These are phyloP conservation scores for Leptarthrus brevirostris DNA, from an alignment of 2,888 invertebrate species.

Conservation along the genomic window DNA sequence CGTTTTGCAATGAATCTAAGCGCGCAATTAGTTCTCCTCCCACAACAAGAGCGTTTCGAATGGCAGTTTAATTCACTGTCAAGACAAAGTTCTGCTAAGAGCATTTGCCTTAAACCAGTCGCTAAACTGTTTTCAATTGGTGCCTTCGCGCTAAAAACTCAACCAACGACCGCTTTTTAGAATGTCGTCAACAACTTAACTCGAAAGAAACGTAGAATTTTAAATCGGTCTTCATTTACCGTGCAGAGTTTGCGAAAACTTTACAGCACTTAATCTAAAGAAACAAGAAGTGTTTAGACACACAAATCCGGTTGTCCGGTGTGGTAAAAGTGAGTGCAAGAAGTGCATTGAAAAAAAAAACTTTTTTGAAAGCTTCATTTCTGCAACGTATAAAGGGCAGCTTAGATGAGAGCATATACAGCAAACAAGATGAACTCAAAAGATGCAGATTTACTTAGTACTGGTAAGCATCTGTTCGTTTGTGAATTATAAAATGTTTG, in stretches of 20 bases:
- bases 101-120: neutral
- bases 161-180: slow-evolving; percentile 1
- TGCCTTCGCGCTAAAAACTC: slow-evolving; percentile 2
- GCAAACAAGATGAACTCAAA: slow-evolving; percentile 12
- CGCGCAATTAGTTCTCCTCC: slow-evolving; percentile 36
- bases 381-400: neutral
- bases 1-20: slow-evolving; percentile 18
- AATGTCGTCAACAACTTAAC: slow-evolving; percentile 4
- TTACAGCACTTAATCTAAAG: no score
- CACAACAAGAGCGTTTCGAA: neutral
- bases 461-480: no score
- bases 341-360: no score
- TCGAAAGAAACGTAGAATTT: neutral
- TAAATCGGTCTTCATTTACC: neutral
- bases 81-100: no score
- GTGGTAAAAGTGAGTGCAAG: no score
- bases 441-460: slow-evolving; percentile 10
- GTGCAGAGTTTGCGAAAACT: neutral
- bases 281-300: no score
- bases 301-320: no score
- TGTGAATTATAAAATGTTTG: no score
- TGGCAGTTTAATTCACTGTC: neutral
- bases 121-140: slow-evolving; percentile 26
- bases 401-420: slow-evolving; percentile 11
- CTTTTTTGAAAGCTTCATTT: slow-evolving; percentile 8